These are phyloP conservation scores for Zaprionus lachaisei DNA, from an alignment of 1,140 invertebrate genomes.

Conservation along the genomic window DNA sequence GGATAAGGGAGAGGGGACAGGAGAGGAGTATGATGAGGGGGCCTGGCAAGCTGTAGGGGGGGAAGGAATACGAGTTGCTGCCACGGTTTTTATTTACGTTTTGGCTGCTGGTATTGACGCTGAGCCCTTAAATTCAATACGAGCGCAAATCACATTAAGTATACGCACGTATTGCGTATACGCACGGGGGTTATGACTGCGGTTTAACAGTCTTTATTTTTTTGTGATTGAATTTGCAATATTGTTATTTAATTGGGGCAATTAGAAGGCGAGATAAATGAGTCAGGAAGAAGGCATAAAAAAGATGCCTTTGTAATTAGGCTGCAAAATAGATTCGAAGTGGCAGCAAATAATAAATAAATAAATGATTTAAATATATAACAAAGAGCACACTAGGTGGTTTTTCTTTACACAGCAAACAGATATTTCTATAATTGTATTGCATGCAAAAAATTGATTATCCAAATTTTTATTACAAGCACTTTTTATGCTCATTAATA, in stretches of 20 bases:
- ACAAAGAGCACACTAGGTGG: neutral
- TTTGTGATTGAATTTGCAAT: neutral
- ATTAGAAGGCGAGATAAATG: neutral
- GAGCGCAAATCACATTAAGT: constrained; percentile 32
- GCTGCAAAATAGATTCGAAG: neutral
- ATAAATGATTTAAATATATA: neutral
- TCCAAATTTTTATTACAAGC: neutral
- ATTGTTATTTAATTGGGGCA: constrained; percentile 2
- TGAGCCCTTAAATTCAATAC: constrained; percentile 33
- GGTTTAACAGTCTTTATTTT: constrained; percentile 8
- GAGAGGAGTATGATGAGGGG: neutral
- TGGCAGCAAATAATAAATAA: neutral
- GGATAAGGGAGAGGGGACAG: neutral
- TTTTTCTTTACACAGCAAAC: neutral
- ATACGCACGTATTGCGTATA: constrained; percentile 22
- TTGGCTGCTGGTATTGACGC: constrained; percentile 2
- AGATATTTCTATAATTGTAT: neutral
- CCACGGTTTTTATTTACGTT: constrained; percentile 5
- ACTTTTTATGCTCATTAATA: neutral
- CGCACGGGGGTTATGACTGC: neutral
- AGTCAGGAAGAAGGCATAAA: neutral
- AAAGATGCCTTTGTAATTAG: too few species aligned
- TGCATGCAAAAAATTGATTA: neutral
- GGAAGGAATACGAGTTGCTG: neutral
- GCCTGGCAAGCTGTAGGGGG: too few species aligned